A percentile compares a stretch with the other conserved stretches of the same genome.
phyloP scores from a whole-genome alignment of 2,113 vertebrate species.

The Danionella cerebrum region DNA sequence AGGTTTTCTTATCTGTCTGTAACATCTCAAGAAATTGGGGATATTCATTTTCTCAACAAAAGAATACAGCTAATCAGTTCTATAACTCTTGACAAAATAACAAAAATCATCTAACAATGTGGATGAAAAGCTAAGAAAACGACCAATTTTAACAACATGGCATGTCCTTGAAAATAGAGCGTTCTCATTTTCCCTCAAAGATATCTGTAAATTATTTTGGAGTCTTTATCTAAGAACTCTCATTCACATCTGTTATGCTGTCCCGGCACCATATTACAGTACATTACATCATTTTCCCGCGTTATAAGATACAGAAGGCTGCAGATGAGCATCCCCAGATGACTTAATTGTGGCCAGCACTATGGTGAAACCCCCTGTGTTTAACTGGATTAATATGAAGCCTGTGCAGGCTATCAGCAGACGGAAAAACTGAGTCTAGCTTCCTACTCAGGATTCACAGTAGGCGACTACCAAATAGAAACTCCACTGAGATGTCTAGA shows the following conservation, averaged over 20 bases:
- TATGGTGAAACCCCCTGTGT: conserved; percentile 32
- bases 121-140: neutral
- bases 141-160: neutral
- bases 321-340: neutral
- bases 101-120: too few relatives aligned
- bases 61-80: too few relatives aligned
- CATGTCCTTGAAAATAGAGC: neutral
- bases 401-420: conserved; percentile 26
- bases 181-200: neutral
- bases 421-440: conserved; percentile 58
- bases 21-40: too few relatives aligned
- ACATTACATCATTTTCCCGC: conserved; percentile 39
- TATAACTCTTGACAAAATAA: too few relatives aligned
- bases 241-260: neutral
- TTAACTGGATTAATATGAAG: conserved; percentile 24
- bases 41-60: too few relatives aligned
- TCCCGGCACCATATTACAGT: neutral
- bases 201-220: neutral
- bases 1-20: too few relatives aligned
- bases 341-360: neutral
- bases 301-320: conserved; percentile 19
- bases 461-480: conserved; percentile 22
- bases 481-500: conserved; percentile 50
- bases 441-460: conserved; percentile 22
- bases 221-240: neutral